Conservation (phyloP, 2,888 invertebrate genomes). For the Nemotelus nigrinus region DNA sequence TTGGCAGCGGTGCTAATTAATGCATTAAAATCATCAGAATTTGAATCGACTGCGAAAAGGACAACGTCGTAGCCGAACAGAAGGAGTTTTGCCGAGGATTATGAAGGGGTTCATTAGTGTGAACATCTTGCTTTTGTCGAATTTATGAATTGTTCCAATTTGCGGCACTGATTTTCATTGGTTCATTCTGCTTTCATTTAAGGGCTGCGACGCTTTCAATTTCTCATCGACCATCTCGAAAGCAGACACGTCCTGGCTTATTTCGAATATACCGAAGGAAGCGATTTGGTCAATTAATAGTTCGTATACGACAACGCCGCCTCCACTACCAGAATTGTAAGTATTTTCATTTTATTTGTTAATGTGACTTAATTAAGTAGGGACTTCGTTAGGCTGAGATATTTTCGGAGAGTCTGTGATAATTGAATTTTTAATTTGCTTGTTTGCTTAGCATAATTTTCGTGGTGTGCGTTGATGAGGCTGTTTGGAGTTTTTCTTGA, state of each 20-base stretch:
- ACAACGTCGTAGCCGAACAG: not conserved
- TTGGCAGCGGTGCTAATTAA: conserved; percentile 33
- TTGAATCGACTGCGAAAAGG: conserved; percentile 14
- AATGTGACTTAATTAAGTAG: too few relatives aligned
- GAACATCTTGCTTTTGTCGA: not conserved
- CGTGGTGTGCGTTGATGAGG: too few relatives aligned
- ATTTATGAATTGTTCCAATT: conserved; percentile 13
- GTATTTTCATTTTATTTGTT: not conserved
- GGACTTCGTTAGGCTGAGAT: too few relatives aligned
- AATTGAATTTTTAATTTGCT: too few relatives aligned
- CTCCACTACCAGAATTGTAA: conserved; percentile 54
- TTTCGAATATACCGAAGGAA: conserved; percentile 48
- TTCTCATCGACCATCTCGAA: conserved; percentile 71
- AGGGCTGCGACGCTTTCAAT: conserved; percentile 72
- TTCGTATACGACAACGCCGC: conserved; percentile 17
- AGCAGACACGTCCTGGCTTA: conserved; percentile 65
- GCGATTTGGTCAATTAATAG: conserved; percentile 49
- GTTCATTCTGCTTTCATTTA: conserved; percentile 9
- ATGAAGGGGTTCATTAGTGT: conserved; percentile 14
- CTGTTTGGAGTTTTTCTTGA: too few relatives aligned
- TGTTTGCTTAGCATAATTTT: too few relatives aligned
- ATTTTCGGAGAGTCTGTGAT: too few relatives aligned
- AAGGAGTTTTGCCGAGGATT: not conserved
- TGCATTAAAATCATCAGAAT: conserved; percentile 29
- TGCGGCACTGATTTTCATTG: not conserved